Conservation (phyloP, 1,140 invertebrate species). For the Aphidius gifuensis region DNA sequence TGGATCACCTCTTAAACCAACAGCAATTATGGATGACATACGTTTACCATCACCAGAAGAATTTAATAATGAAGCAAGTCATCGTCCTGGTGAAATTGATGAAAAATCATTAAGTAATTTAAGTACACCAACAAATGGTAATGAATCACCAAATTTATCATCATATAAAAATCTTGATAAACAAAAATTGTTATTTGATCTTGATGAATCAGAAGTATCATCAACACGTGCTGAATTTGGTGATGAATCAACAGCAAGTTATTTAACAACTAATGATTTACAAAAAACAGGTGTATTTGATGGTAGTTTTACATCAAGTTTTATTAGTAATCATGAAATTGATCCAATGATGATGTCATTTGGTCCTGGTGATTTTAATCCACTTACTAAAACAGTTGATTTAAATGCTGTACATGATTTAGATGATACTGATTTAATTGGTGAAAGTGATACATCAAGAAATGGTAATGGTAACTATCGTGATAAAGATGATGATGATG, state of each 20-base stretch:
- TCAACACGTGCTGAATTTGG: constrained; percentile 56
- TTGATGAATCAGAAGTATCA: constrained; percentile 54
- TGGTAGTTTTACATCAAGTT: constrained; percentile 30
- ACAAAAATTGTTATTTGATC: constrained; percentile 20
- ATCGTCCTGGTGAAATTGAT: constrained; percentile 60
- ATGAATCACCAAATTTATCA: constrained; percentile 13
- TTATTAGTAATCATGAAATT: constrained; percentile 34
- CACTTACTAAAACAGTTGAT: constrained; percentile 59
- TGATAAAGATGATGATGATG: constrained; percentile 12
- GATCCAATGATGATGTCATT: constrained; percentile 71
- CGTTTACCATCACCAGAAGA: constrained; percentile 62
- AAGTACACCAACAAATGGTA: constrained; percentile 26
- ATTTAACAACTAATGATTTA: constrained; percentile 34
- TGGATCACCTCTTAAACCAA: constrained; percentile 63
- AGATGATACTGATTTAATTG: constrained; percentile 59
- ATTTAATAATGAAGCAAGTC: constrained; percentile 61
- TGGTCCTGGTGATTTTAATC: constrained; percentile 63
- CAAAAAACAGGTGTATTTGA: constrained; percentile 38
- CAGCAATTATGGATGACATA: constrained; percentile 59
- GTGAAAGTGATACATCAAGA: constrained; percentile 40
- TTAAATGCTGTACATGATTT: constrained; percentile 64
- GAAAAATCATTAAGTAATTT: constrained; percentile 38
- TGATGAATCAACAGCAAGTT: constrained; percentile 49
- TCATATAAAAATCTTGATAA: constrained; percentile 9
- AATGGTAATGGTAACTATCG: constrained; percentile 6